Base-by-base conservation (phyloP, 2,888 invertebrate species). In the Microctonus hyperodae region DNA sequence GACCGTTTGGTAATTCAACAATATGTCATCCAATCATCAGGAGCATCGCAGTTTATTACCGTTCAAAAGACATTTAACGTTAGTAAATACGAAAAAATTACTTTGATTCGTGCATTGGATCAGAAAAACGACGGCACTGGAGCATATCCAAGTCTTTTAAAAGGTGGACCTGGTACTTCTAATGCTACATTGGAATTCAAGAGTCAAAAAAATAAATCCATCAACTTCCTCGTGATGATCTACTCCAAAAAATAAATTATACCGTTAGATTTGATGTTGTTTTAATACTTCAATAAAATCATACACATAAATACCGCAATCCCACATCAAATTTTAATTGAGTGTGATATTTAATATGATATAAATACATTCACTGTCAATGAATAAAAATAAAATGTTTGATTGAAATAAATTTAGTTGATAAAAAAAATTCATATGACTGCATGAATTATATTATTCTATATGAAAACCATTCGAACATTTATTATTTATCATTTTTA, bases 61-160 rank as follows among this genome's bases (percentile, higher is more conserved):
- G 67, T 73, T 35, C 72, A 78, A 51, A 64, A 74, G 20, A 65
- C 64, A 11, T 78, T 74, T 71, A 76, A 75, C 9, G 62, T 69
- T 16, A 51, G 53, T 16, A 67, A 67, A 51, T 69, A 68, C 59
- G 65, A 72, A 23, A 74, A 65, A 33, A 84, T 85, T 58, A 79
- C 80, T 1, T 81, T 80, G 67, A 76, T 85, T 44, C 75, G 74
- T 48, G 76, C 81, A 11, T 73, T 77, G 28, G 86, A 86, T 73
- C 83, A 82, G 69, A 74, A 81, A 23, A 73, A 77, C 22, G 78
- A 83, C 51, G 84, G 83, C 1, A 77, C 81, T 0, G 85, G 85
- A 7, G 86, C 85, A 53, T 83, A 77, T 69, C 82, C 81, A 1
- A 77, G 75, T 2, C 71, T 86, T 0, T 69, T 73, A 2, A 69